Percentiles rank a stretch among this genome's conserved stretches.
phyloP scores from a whole-genome alignment of 2,888 invertebrate species.

The Augiades crinisus region DNA sequence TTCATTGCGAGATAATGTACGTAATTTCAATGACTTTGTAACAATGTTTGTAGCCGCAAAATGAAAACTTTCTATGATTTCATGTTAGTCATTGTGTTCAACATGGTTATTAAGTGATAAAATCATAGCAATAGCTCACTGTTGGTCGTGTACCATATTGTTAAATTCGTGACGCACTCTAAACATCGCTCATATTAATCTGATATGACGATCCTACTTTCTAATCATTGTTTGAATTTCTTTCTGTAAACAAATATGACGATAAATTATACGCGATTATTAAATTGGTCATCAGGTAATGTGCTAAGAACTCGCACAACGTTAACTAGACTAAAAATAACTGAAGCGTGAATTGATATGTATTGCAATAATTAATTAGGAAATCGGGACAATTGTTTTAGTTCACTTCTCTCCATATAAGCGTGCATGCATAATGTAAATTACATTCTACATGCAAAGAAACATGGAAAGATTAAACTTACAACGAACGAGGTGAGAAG shows the following conservation, averaged over 20 bases:
- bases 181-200: conserved; percentile 36
- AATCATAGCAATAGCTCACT: conserved; percentile 43
- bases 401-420: conserved; percentile 16
- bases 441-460: conserved; percentile 13
- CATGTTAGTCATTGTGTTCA: conserved; percentile 48
- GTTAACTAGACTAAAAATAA: conserved; percentile 46
- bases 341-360: conserved; percentile 41
- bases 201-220: conserved; percentile 59
- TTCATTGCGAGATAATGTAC: not conserved
- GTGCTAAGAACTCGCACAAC: conserved; percentile 22
- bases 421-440: conserved; percentile 12
- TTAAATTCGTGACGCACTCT: conserved; percentile 42
- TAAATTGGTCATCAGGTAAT: conserved; percentile 34
- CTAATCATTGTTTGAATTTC: conserved; percentile 55
- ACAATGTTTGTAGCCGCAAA: not conserved
- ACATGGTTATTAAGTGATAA: conserved; percentile 53
- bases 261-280: conserved; percentile 37
- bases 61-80: not conserved
- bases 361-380: conserved; percentile 45
- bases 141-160: conserved; percentile 40
- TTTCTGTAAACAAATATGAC: conserved; percentile 43
- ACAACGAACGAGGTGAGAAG: not conserved
- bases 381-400: conserved; percentile 44
- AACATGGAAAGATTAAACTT: not conserved
- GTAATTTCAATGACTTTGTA: not conserved